Evolutionary conservation across 2,888 invertebrate genomes (phyloP).

Genomic region (Andrena marginata): DNA sequence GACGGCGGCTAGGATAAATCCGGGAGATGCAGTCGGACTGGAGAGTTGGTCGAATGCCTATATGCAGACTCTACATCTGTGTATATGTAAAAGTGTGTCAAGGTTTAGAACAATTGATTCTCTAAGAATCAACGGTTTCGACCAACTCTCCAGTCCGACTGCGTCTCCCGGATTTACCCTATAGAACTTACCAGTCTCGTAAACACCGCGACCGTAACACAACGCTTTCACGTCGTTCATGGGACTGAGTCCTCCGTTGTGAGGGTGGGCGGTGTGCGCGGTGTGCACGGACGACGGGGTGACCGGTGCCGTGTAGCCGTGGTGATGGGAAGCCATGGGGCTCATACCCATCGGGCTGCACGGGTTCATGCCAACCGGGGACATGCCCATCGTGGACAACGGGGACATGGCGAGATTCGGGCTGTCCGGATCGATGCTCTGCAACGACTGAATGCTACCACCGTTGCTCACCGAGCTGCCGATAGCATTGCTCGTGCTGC

Average conservation of each 20-base stretch:
- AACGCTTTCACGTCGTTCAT: constrained; percentile 82
- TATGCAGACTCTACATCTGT: too few relatives aligned
- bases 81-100: too few relatives aligned
- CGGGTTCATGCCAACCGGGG: constrained; percentile 79
- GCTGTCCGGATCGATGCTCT: constrained; percentile 80
- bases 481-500: constrained; percentile 67
- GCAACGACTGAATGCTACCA: constrained; percentile 77
- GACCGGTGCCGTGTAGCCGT: constrained; percentile 81
- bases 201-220: constrained; percentile 80
- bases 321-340: constrained; percentile 82
- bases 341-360: constrained; percentile 82
- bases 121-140: too few relatives aligned
- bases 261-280: constrained; percentile 77
- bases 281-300: constrained; percentile 82
- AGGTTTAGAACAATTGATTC: too few relatives aligned
- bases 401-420: constrained; percentile 82
- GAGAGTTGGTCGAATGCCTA: too few relatives aligned
- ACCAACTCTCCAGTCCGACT: too few relatives aligned
- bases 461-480: constrained; percentile 72
- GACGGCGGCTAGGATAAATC: too few relatives aligned
- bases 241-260: constrained; percentile 80
- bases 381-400: constrained; percentile 82
- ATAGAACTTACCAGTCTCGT: constrained; percentile 79
- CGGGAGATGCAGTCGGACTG: too few relatives aligned
- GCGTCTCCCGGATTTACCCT: too few relatives aligned